phyloP scores from a whole-genome alignment of 2,888 invertebrate species.

The Lepidonotus clava region DNA sequence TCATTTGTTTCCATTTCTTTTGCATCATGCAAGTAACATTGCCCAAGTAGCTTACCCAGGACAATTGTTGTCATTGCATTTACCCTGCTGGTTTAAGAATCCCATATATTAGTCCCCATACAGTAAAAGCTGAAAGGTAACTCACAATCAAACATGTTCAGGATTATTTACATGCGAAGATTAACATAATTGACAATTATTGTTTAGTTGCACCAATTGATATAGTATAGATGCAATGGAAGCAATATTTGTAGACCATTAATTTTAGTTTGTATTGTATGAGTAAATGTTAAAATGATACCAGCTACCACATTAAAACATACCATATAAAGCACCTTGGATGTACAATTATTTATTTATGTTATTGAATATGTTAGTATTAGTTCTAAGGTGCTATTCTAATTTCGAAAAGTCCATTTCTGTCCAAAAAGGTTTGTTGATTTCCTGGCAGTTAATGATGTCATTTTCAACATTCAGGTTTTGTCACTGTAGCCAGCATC shows the following conservation, averaged over 20 bases:
- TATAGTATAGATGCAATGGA: slow-evolving; percentile 33
- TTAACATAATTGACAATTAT: not conserved
- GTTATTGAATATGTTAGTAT: slow-evolving; percentile 8
- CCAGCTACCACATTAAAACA: not conserved
- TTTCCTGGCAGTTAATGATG: not conserved
- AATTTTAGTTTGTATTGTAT: slow-evolving; percentile 7
- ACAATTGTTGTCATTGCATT: too few relatives aligned
- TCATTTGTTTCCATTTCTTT: too few relatives aligned
- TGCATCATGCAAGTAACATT: too few relatives aligned
- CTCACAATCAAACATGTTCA: not conserved
- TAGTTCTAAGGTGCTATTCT: slow-evolving; percentile 32
- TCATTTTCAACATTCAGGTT: not conserved
- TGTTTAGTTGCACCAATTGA: slow-evolving; percentile 33
- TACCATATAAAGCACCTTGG: not conserved
- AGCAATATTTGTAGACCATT: slow-evolving; percentile 7
- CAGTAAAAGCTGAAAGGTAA: not conserved
- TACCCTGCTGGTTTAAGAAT: not conserved
- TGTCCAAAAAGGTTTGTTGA: not conserved
- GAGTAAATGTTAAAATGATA: not conserved
- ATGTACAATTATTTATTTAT: slow-evolving; percentile 35
- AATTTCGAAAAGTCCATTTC: not conserved
- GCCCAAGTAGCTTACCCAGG: not conserved
- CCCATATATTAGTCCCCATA: not conserved
- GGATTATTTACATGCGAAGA: not conserved
- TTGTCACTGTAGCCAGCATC: slow-evolving; percentile 31